A percentile compares a stretch with the other conserved stretches of the same genome.
Evolutionary conservation across 2,113 vertebrate genomes (phyloP).

Genomic region (Gnathonemus longibarbis): DNA sequence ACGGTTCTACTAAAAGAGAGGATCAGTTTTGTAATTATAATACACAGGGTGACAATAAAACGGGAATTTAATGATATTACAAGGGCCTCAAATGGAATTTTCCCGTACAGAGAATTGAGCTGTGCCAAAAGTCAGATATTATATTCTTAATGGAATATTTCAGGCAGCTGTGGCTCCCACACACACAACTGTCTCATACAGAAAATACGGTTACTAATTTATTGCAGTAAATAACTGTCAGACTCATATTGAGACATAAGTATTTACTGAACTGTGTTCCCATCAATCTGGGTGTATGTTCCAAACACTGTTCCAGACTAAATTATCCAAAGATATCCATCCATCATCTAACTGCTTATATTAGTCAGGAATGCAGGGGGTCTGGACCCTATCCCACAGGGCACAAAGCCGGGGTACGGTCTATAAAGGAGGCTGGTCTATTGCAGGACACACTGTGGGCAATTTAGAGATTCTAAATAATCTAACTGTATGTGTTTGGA

Average conservation of each 20-base stretch:
- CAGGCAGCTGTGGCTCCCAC: neutral
- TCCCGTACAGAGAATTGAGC: neutral
- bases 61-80: neutral
- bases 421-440: neutral
- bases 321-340: neutral
- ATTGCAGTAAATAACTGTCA: neutral
- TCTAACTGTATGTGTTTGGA: neutral
- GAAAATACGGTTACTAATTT: neutral
- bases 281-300: neutral
- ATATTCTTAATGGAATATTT: neutral
- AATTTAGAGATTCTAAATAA: neutral
- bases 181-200: neutral
- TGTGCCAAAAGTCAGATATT: neutral
- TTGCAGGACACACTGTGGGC: neutral
- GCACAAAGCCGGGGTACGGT: neutral
- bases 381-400: neutral
- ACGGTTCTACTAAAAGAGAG: slow-evolving; percentile 36
- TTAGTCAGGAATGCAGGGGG: neutral
- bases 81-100: neutral
- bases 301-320: neutral
- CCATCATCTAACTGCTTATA: neutral
- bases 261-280: neutral
- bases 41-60: slow-evolving; percentile 15
- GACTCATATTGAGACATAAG: neutral
- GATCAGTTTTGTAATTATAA: slow-evolving; percentile 38